These are phyloP conservation scores for Tragelaphus buxtoni DNA, from an alignment of 2,113 vertebrate genomes.

Conservation along the genomic window DNA sequence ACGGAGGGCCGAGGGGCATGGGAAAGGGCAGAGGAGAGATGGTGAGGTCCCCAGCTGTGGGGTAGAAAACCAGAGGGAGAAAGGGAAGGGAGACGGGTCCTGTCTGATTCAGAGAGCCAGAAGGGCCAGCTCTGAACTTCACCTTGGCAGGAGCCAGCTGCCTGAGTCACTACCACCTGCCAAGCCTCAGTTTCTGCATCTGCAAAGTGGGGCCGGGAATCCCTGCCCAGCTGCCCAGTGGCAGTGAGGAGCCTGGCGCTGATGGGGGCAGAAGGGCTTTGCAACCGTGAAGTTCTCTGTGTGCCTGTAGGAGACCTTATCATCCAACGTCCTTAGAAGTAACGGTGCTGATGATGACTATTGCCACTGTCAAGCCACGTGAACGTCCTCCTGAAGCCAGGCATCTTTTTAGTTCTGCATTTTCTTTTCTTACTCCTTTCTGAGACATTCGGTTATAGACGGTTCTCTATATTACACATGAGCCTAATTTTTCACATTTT, in stretches of 20 bases:
- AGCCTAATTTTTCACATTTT: not conserved
- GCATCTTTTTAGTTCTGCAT: too few species aligned
- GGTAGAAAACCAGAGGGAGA: not conserved
- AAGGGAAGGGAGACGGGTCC: not conserved
- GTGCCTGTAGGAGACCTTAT: fast-evolving
- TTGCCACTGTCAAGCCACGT: fast-evolving
- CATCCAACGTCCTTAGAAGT: fast-evolving
- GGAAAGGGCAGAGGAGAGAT: fast-evolving
- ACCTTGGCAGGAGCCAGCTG: not conserved
- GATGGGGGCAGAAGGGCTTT: not conserved
- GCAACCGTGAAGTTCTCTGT: not conserved
- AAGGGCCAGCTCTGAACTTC: not conserved
- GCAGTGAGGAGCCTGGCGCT: not conserved
- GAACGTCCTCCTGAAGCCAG: not conserved
- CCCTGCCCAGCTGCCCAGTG: not conserved
- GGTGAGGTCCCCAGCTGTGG: fast-evolving
- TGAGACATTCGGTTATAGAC: not conserved
- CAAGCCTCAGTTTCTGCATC: not conserved
- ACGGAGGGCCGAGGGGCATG: fast-evolving
- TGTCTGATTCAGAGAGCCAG: not conserved
- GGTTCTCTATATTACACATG: not conserved
- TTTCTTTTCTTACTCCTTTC: not conserved
- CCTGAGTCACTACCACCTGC: fast-evolving
- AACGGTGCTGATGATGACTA: fast-evolving
- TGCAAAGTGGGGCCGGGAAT: not conserved